phyloP scores from a whole-genome alignment of 2,113 vertebrate species.

The Chelonoidis abingdonii region DNA sequence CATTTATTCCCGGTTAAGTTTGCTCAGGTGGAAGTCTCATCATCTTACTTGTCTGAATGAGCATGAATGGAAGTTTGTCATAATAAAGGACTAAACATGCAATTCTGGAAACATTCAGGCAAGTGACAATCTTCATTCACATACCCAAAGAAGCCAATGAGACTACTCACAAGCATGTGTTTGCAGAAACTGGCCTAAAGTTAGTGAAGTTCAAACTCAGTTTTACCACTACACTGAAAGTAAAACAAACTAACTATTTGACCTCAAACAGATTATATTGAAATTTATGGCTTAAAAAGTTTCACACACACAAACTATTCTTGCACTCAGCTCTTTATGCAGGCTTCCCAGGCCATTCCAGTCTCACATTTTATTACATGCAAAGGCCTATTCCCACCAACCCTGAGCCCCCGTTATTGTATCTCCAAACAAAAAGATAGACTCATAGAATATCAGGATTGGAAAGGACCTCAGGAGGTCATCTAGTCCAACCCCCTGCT shows the following conservation, averaged over 20 bases:
- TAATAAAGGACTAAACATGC: background rate
- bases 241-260: background rate
- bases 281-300: background rate
- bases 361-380: background rate
- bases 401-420: background rate
- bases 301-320: background rate
- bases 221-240: background rate
- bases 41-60: background rate
- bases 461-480: too few species aligned
- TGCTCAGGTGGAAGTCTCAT: background rate
- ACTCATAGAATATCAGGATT: too few species aligned
- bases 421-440: background rate
- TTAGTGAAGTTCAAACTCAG: background rate
- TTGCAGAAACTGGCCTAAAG: background rate
- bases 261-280: fast-evolving
- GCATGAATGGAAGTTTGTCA: background rate
- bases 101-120: background rate
- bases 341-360: background rate
- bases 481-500: too few species aligned
- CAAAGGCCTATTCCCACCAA: background rate
- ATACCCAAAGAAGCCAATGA: background rate
- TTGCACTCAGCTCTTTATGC: background rate
- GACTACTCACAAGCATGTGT: background rate
- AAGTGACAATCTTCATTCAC: background rate
- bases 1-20: background rate